Base-by-base conservation (phyloP, 2,797 vertebrate species). In the Cuculus canorus region DNA sequence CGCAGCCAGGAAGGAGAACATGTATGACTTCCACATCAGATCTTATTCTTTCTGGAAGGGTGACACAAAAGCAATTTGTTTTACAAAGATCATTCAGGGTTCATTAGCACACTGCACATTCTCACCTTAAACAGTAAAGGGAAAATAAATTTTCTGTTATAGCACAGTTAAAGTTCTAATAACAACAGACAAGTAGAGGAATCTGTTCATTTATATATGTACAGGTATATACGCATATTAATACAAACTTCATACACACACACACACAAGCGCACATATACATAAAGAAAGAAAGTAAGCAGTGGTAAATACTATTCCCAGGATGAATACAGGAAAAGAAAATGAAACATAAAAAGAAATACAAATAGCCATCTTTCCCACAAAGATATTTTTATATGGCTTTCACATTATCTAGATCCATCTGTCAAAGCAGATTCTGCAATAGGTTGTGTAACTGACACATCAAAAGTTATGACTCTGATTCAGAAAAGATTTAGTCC, bases 361-460 rank as follows among this genome's bases (percentile, higher is more conserved):
- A 79, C 32, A 88, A 79, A 80, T 57, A 76, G 37, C 6, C 33
- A 79, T 25, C 21, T 70, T 90, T 48, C 17, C 11, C 47, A 57
- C 39, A 85, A 68, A 87, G 66, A 88, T 35, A 27, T 10, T 53
- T 85, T 88, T 88, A 56, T 84, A 7, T 60, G 30, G 48, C 82
- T 90, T 91, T 89, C 75, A 91, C 68, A 53, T 95, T 57, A 87
- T 59, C 61, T 82, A 72, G 43, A 82, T 45, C 52, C 37, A 89
- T 60, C 57, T 95, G 84, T 76, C 71, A 95, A 92, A 95, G 85
- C 52, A 88, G 68, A 91, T 68, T 75, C 79, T 87, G 53, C 84
- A 92, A 87, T 14, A 72, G 78, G n/a, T 71, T 17, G 1, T 48
- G 28, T 59, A 95, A 80, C 24, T 85, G 71, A 61, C 41, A 71